Percentiles rank a stretch among this genome's conserved stretches.
Conservation (phyloP, 2,797 vertebrate genomes). For the Tinamus major region DNA sequence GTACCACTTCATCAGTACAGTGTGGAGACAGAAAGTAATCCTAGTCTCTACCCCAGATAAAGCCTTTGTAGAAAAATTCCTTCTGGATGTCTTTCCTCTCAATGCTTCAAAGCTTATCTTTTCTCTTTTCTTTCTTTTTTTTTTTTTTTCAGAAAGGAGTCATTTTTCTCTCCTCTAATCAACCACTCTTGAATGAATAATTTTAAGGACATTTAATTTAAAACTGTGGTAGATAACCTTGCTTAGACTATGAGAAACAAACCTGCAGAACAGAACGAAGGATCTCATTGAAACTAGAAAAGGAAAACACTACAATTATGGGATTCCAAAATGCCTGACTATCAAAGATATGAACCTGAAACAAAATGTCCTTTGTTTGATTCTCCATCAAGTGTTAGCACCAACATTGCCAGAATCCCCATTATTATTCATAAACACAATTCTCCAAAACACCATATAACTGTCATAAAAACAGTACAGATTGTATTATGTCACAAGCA, state of each 20-base stretch:
- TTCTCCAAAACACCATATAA: slow-evolving; percentile 54
- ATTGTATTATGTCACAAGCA: slow-evolving; percentile 42
- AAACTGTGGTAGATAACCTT: slow-evolving; percentile 25
- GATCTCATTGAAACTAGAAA: slow-evolving; percentile 13
- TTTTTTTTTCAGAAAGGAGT: accelerated
- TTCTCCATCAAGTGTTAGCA: background rate
- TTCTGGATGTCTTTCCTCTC: background rate
- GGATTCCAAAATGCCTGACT: slow-evolving; percentile 61
- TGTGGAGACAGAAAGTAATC: background rate
- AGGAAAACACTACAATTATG: background rate
- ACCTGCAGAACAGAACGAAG: background rate
- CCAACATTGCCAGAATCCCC: slow-evolving; percentile 4
- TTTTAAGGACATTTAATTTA: slow-evolving; percentile 21
- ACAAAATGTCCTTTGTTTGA: slow-evolving; percentile 64
- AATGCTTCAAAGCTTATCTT: background rate
- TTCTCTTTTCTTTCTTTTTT: background rate
- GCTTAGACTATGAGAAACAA: slow-evolving; percentile 7
- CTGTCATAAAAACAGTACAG: slow-evolving; percentile 43
- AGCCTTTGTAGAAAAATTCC: background rate
- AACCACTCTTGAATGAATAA: slow-evolving; percentile 1
- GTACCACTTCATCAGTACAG: background rate
- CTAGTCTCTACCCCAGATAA: background rate
- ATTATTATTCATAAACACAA: slow-evolving; percentile 63
- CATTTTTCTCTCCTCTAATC: background rate
- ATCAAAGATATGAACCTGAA: slow-evolving; percentile 33